Evolutionary conservation across 2,797 vertebrate species (phyloP).

Genomic region (Florisuga fusca): DNA sequence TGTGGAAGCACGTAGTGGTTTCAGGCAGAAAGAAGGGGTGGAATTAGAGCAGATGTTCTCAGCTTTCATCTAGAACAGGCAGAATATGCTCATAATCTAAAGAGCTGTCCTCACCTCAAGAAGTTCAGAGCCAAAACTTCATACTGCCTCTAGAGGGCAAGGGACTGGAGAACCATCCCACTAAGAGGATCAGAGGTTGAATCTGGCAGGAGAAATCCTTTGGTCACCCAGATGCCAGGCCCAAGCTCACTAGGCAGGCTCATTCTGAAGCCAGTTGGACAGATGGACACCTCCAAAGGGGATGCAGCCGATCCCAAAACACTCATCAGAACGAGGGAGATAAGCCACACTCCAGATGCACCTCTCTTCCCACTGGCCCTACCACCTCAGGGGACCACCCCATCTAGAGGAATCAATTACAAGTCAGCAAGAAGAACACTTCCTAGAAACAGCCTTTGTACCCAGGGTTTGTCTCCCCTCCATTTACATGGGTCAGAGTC

Average conservation of each 20-base stretch:
- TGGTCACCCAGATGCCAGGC: fast-evolving
- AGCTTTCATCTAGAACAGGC: background rate
- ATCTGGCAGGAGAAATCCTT: background rate
- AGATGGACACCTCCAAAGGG: background rate
- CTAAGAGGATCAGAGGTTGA: background rate
- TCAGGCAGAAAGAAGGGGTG: background rate
- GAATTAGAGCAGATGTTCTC: background rate
- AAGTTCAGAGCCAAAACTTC: background rate
- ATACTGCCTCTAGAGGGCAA: background rate
- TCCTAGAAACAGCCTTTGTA: background rate
- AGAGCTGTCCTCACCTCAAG: background rate
- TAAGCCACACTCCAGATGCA: background rate
- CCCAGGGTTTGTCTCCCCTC: background rate
- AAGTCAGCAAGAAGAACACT: background rate
- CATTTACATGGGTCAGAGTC: fast-evolving
- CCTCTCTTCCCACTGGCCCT: background rate
- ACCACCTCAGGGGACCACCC: background rate
- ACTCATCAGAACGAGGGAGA: background rate
- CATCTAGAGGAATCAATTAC: background rate
- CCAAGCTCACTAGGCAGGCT: background rate
- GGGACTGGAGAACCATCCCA: background rate
- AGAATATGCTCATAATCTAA: background rate
- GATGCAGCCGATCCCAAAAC: background rate
- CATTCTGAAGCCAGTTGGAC: background rate
- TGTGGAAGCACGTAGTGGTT: fast-evolving